A percentile compares a stretch with the other conserved stretches of the same genome.
phyloP scores from a whole-genome alignment of 2,888 invertebrate genomes.

The Himalopsyche japonica region DNA sequence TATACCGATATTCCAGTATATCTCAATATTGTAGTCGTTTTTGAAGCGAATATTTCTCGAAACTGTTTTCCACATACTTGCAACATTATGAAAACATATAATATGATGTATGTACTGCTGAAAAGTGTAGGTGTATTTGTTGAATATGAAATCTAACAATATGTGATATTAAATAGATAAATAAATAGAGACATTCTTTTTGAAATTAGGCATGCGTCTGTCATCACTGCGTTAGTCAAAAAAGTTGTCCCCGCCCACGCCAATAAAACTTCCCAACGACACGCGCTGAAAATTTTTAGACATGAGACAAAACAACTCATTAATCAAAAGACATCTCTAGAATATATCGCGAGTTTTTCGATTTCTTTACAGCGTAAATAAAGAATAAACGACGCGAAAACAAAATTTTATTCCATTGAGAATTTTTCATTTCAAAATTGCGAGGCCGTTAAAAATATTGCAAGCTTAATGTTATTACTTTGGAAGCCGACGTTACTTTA shows the following conservation, averaged over 20 bases:
- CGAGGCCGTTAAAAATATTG: neutral
- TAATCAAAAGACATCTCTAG: constrained; percentile 11
- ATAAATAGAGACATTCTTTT: no score
- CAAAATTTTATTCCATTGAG: neutral
- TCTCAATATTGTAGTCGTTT: no score
- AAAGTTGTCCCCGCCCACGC: neutral
- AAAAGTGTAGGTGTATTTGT: no score
- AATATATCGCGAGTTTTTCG: neutral
- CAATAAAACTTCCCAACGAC: neutral
- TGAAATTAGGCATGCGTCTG: neutral
- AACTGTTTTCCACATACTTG: no score
- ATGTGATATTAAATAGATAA: no score
- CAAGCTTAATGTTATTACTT: neutral
- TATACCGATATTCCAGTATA: no score
- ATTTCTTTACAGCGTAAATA: neutral
- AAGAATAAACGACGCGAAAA: neutral
- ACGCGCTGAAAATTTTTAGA: constrained; percentile 24
- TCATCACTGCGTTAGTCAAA: neutral
- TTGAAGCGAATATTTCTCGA: no score
- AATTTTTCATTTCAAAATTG: neutral
- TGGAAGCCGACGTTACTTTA: no score
- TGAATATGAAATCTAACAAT: no score
- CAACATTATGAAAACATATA: no score
- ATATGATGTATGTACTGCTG: no score
- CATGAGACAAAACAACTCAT: constrained; percentile 34